These are phyloP conservation scores for Periphyllus acericola DNA, from an alignment of 2,888 invertebrate genomes.

Conservation along the genomic window DNA sequence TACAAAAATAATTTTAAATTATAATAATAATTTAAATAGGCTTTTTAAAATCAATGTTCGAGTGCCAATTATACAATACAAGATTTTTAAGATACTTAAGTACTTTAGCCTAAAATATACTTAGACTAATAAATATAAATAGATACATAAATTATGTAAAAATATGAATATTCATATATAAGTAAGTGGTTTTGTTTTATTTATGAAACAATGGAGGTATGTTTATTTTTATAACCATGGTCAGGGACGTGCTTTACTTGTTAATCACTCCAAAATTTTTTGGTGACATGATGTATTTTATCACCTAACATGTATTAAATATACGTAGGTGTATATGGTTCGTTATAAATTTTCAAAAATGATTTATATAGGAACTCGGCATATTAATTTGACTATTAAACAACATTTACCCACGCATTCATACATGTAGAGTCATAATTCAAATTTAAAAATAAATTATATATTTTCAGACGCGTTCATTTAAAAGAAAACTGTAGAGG, in stretches of 20 bases:
- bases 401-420: not conserved
- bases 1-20: not conserved
- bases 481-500: too few relatives aligned
- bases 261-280: not conserved
- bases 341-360: not conserved
- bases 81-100: not conserved
- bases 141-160: too few relatives aligned
- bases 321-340: not conserved
- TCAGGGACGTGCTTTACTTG: not conserved
- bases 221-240: not conserved
- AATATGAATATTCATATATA: not conserved
- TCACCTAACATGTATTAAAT: not conserved
- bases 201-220: not conserved
- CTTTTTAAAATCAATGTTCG: not conserved
- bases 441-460: not conserved
- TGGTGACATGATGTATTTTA: not conserved
- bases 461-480: not conserved
- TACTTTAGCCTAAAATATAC: not conserved
- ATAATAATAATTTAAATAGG: not conserved
- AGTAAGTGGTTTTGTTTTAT: not conserved
- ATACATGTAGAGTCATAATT: not conserved
- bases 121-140: too few relatives aligned
- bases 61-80: too few relatives aligned
- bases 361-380: not conserved
- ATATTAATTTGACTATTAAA: not conserved